Evolutionary conservation across 2,113 vertebrate genomes (phyloP).

Genomic region (Nothocercus julius): DNA sequence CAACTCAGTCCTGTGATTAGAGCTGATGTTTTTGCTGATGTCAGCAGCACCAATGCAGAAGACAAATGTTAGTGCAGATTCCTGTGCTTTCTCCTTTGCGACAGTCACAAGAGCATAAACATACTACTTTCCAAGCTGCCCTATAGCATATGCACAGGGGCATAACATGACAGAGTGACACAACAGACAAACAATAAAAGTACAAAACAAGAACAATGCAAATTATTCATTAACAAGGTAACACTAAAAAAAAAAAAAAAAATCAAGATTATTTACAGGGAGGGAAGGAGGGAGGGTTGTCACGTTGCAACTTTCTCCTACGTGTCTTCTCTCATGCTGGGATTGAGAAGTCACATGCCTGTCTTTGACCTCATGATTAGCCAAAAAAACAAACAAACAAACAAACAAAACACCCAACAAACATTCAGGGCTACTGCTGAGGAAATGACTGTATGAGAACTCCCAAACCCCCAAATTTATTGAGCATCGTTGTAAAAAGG

Average conservation of each 20-base stretch:
- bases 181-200: background rate
- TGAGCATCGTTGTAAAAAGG: background rate
- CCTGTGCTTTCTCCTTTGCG: background rate
- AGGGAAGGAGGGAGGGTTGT: too few species aligned
- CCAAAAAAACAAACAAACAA: background rate
- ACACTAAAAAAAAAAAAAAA: background rate
- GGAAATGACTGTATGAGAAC: background rate
- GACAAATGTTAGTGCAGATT: background rate
- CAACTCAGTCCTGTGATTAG: constrained; percentile 11
- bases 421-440: background rate
- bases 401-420: background rate
- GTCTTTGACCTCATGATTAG: background rate
- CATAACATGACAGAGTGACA: background rate
- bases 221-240: background rate
- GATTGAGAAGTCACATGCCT: background rate
- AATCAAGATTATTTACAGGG: background rate
- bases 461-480: background rate
- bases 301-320: background rate
- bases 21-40: background rate
- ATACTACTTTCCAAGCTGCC: background rate
- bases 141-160: fast-evolving
- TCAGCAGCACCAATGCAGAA: background rate
- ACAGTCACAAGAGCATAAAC: background rate
- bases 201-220: background rate
- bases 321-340: background rate